Percentiles rank a stretch among this genome's conserved stretches.
These are phyloP conservation scores for Karalla daura DNA, from an alignment of 2,797 vertebrate genomes.

Conservation along the genomic window DNA sequence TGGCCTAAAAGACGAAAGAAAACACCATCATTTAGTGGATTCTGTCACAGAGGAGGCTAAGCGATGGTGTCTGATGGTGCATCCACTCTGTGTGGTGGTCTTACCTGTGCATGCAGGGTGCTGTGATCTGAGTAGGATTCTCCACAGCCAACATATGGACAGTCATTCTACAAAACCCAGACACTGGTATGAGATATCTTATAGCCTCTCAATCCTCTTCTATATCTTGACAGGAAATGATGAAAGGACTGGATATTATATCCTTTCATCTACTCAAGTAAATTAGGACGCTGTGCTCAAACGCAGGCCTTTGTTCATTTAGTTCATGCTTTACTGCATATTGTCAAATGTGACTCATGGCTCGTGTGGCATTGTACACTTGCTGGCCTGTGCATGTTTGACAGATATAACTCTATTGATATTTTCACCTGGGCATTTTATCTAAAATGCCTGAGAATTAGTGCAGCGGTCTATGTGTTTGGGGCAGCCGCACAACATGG, in stretches of 20 bases:
- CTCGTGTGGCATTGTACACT: too few relatives aligned
- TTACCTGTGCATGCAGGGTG: conserved; percentile 96
- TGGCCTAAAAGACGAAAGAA: conserved; percentile 79
- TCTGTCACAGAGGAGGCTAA: neutral
- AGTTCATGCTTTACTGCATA: too few relatives aligned
- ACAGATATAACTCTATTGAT: too few relatives aligned
- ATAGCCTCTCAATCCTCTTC: neutral
- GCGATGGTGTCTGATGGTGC: neutral
- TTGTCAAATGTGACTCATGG: neutral
- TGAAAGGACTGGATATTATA: neutral
- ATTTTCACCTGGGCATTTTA: conserved; percentile 11
- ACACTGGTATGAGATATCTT: conserved; percentile 12
- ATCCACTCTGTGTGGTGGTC: neutral
- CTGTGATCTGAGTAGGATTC: conserved; percentile 97
- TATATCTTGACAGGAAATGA: neutral
- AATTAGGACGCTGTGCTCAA: too few relatives aligned
- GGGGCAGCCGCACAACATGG: neutral
- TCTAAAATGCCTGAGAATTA: neutral
- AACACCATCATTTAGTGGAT: neutral
- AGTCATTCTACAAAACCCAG: conserved; percentile 85
- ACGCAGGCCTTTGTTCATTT: too few relatives aligned
- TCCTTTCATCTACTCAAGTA: too few relatives aligned
- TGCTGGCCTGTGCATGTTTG: neutral
- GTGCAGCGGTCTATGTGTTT: neutral
- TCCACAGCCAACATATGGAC: conserved; percentile 95